These are phyloP conservation scores for Microplitis manilae DNA, from an alignment of 2,888 invertebrate genomes.

Conservation along the genomic window DNA sequence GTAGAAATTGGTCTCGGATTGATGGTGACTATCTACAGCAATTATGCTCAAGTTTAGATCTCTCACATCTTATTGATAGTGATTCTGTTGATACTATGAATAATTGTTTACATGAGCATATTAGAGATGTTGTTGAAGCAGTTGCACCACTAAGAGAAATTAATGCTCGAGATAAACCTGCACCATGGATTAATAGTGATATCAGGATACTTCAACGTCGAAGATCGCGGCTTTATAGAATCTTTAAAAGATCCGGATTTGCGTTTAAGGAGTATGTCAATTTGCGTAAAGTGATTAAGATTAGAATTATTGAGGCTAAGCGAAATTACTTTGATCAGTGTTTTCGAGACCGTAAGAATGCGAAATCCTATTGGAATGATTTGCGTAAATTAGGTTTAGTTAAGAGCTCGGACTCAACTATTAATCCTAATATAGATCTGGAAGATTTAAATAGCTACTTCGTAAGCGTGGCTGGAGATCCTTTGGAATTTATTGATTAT, in stretches of 20 bases:
- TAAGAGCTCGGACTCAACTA: background rate
- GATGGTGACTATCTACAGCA: too few species aligned
- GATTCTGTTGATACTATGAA: too few species aligned
- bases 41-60: too few species aligned
- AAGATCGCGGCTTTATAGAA: background rate
- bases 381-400: constrained; percentile 11
- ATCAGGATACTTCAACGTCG: background rate
- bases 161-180: background rate
- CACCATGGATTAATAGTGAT: background rate
- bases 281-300: background rate
- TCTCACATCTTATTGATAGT: too few species aligned
- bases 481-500: background rate
- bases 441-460: background rate
- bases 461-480: background rate
- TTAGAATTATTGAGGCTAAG: background rate
- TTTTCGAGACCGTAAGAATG: constrained; percentile 10
- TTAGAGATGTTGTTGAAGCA: background rate
- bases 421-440: background rate
- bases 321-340: background rate
- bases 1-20: too few species aligned
- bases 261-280: background rate
- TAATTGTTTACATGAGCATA: too few species aligned
- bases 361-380: constrained; percentile 29
- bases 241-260: background rate
- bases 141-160: background rate